Conservation (phyloP, 1,140 invertebrate genomes). For the Paracyclopina nana region DNA sequence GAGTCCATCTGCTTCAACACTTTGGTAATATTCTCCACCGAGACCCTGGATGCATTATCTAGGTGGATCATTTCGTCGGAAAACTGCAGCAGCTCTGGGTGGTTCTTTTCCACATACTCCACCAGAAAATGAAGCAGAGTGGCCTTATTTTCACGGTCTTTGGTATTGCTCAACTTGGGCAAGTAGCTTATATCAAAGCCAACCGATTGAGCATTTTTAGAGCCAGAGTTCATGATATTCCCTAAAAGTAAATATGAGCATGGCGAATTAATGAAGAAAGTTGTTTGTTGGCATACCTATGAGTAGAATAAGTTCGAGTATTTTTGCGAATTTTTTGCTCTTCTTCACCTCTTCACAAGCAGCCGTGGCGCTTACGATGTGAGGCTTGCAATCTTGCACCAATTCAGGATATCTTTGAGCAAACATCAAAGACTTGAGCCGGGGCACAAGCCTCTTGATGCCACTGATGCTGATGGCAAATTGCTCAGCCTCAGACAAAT, state of each 20-base stretch:
- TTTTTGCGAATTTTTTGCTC: constrained; percentile 69
- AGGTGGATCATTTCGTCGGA: constrained; percentile 33
- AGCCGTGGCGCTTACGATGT: constrained; percentile 79
- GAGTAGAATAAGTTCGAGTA: constrained; percentile 70
- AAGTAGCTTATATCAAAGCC: constrained; percentile 93
- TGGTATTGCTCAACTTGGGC: constrained; percentile 76
- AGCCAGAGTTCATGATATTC: constrained; percentile 91
- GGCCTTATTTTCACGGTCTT: constrained; percentile 75
- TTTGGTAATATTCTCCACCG: constrained; percentile 63
- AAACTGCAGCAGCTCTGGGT: constrained; percentile 61
- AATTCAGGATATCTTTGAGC: constrained; percentile 61
- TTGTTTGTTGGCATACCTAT: no score
- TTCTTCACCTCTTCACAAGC: constrained; percentile 83
- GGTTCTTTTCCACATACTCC: constrained; percentile 64
- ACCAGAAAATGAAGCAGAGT: constrained; percentile 84
- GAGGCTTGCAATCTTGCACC: constrained; percentile 74
- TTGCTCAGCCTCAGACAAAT: constrained; percentile 79
- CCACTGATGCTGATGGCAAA: constrained; percentile 72
- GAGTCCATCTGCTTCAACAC: constrained; percentile 63
- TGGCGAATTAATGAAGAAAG: no score
- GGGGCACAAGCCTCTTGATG: constrained; percentile 66
- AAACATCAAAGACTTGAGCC: constrained; percentile 74
- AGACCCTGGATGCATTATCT: constrained; percentile 48
- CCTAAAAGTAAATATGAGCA: no score
- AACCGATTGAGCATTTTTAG: constrained; percentile 73